Evolutionary conservation across 2,113 vertebrate genomes (phyloP).

Genomic region (Salvelinus alpinus): DNA sequence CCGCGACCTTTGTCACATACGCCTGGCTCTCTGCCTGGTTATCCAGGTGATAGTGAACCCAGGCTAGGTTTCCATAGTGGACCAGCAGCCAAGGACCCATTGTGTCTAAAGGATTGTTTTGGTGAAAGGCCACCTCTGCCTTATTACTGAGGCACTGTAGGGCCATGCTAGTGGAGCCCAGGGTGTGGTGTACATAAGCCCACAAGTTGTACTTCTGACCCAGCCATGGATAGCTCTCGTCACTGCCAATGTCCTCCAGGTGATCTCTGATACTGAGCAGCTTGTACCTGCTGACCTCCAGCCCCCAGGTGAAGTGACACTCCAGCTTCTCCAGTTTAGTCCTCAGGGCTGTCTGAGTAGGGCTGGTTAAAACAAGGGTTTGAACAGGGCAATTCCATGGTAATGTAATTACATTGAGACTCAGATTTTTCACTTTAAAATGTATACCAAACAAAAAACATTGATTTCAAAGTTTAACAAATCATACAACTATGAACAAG

Average conservation of each 20-base stretch:
- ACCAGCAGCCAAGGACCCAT: constrained; percentile 61
- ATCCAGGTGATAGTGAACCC: constrained; percentile 45
- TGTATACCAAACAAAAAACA: neutral
- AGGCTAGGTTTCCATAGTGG: constrained; percentile 62
- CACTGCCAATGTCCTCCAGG: constrained; percentile 46
- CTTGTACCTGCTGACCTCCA: constrained; percentile 14
- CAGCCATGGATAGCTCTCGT: constrained; percentile 52
- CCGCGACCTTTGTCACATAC: constrained; percentile 36
- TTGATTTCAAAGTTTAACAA: too few species aligned
- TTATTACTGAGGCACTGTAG: constrained; percentile 29
- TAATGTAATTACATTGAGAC: neutral
- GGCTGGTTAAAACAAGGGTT: constrained; percentile 22
- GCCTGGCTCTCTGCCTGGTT: constrained; percentile 25
- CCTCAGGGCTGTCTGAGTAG: constrained; percentile 7
- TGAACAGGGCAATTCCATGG: neutral
- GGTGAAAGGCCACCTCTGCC: constrained; percentile 52
- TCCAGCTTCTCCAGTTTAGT: constrained; percentile 43
- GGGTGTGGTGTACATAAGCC: constrained; percentile 40
- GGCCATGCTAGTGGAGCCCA: constrained; percentile 21
- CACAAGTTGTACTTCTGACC: constrained; percentile 65
- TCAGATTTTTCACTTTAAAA: too few species aligned
- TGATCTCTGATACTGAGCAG: constrained; percentile 34
- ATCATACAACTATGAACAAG: too few species aligned
- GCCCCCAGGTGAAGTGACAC: constrained; percentile 60
- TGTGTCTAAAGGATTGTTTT: constrained; percentile 49